Evolutionary conservation across 2,113 vertebrate species (phyloP).

Genomic region (Pycnonotus jocosus): DNA sequence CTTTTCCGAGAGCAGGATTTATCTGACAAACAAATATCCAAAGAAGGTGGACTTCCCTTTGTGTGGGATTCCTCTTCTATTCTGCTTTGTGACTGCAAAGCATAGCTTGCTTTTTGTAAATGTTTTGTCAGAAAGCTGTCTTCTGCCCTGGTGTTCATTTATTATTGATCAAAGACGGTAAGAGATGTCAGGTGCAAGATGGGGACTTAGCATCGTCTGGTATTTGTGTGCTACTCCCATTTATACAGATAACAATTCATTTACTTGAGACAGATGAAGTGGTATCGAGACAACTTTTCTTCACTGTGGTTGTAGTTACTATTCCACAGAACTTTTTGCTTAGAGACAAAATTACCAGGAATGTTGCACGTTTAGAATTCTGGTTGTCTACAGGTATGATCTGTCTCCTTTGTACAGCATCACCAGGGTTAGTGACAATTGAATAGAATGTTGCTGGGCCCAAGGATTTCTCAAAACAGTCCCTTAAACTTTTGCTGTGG

Average conservation of each 20-base stretch:
- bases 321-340: background rate
- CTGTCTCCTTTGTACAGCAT: background rate
- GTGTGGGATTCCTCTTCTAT: background rate
- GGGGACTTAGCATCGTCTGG: background rate
- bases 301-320: background rate
- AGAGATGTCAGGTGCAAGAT: background rate
- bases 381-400: background rate
- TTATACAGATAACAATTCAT: background rate
- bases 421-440: background rate
- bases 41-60: background rate
- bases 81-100: background rate
- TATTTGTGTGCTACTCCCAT: background rate
- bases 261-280: background rate
- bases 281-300: background rate
- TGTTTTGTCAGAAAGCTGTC: background rate
- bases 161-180: background rate
- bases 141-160: background rate
- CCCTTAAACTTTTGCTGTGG: background rate
- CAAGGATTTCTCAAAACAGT: background rate
- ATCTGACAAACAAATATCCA: background rate
- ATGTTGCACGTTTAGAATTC: background rate
- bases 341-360: background rate
- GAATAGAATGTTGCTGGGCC: background rate
- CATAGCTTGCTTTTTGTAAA: background rate
- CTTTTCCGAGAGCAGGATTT: background rate